Percentiles rank a stretch among this genome's conserved stretches.
phyloP scores from a whole-genome alignment of 1,140 invertebrate species.

The Bombyx mandarina region DNA sequence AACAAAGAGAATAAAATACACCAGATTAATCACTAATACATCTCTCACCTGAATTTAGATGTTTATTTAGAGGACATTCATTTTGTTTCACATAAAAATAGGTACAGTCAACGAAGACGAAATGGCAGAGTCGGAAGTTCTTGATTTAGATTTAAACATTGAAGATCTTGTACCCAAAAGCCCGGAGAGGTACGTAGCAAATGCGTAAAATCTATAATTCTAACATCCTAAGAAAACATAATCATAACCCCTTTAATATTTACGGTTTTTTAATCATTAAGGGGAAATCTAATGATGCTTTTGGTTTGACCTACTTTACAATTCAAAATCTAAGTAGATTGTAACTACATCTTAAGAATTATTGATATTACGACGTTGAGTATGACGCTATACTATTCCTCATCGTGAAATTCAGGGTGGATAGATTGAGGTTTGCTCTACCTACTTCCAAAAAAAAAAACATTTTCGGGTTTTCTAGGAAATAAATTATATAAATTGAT shows the following conservation, averaged over 20 bases:
- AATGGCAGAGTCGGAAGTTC: conserved; percentile 61
- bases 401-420: too few relatives aligned
- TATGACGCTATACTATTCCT: too few relatives aligned
- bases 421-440: too few relatives aligned
- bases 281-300: not conserved
- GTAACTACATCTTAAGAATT: not conserved
- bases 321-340: not conserved
- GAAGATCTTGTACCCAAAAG: conserved; percentile 66
- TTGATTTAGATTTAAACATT: conserved; percentile 59
- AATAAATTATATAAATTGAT: too few relatives aligned
- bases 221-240: not conserved
- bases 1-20: too few relatives aligned
- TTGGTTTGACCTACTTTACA: not conserved
- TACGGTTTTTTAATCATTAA: not conserved
- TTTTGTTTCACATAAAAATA: conserved; percentile 23
- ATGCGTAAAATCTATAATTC: not conserved
- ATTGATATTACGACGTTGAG: too few relatives aligned
- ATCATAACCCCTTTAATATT: not conserved
- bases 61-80: conserved; percentile 15
- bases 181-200: conserved; percentile 50
- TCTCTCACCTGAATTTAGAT: too few relatives aligned
- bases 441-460: too few relatives aligned
- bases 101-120: conserved; percentile 20
- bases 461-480: too few relatives aligned
- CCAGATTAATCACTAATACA: too few relatives aligned